Evolutionary conservation across 2,113 vertebrate genomes (phyloP).

Genomic region (Sylvietta virens): DNA sequence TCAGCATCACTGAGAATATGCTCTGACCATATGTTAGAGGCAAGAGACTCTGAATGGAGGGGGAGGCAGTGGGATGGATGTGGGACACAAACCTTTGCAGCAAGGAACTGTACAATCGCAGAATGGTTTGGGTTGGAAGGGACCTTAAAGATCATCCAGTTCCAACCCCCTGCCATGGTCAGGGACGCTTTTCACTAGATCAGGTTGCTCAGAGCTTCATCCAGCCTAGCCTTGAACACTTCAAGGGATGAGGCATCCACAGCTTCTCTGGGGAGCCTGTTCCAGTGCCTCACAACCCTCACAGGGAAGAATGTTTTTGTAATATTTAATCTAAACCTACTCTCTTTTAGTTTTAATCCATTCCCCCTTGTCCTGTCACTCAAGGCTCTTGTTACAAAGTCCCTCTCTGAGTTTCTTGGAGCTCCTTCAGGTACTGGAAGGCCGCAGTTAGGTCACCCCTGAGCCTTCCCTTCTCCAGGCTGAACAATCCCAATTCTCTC

Average conservation of each 20-base stretch:
- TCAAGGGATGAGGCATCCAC: background rate
- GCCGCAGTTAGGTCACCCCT: accelerated
- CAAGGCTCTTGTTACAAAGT: background rate
- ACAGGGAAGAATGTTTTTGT: background rate
- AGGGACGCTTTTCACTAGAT: background rate
- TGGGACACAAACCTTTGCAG: background rate
- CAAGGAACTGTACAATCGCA: background rate
- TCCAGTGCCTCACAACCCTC: background rate
- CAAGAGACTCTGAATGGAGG: background rate
- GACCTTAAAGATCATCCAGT: background rate
- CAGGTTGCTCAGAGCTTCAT: background rate
- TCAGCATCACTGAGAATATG: background rate
- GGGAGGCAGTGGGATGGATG: background rate
- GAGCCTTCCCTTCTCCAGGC: background rate
- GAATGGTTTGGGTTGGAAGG: background rate
- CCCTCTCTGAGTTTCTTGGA: background rate
- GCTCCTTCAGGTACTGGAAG: background rate
- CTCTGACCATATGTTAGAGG: background rate
- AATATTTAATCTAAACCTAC: background rate
- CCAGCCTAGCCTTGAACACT: background rate
- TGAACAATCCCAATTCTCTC: background rate
- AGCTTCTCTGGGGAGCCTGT: background rate
- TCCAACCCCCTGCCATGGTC: background rate
- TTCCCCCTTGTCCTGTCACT: background rate
- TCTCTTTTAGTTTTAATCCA: background rate